Base-by-base conservation (phyloP, 2,797 vertebrate species). In the Onychomys leucogaster region DNA sequence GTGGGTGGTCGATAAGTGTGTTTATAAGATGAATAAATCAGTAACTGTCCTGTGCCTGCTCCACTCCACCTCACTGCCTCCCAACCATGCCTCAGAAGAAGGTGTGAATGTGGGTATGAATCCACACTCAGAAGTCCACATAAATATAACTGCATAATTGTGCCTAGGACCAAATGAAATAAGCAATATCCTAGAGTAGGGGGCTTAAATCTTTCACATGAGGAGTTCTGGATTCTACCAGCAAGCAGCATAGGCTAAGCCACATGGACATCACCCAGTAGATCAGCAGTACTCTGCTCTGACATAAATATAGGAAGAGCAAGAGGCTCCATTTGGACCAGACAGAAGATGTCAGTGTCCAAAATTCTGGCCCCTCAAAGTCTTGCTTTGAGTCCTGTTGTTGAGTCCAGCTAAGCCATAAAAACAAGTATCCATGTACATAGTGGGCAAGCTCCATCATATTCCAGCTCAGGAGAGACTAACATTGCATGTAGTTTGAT, bases 21-120 rank as follows among this genome's bases (percentile, higher is more conserved):
- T 96, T 75, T 84, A 96, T 43, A 89, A 65, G 81, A 95, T 57
- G 32, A 90, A 96, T 97, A 96, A 97, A 96, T 94, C 92, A 67
- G 69, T 95, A 85, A 77, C 49, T 77, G 63, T 32, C 34, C 34
- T 83, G 59, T 73, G 10, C 81, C 80, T 65, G 25, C 43, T 6
- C 77, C 27, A 65, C 23, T 94, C 3, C 2, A 73, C 83, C 94
- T 95, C 49, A 41, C 89, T 87, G 63, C 69, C 76, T 86, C 73
- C 75, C 23, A 91, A 43, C 9, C 46, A 63, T 29, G 13, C n/a
- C 37, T 41, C 5, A n/a, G 76, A 41, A 90, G 55, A 81, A 16
- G 23, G 34, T 19, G 41, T 3, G 27, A 16, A 46, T 63, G 10
- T 81, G 4, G 46, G 5, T 73, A 19, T n/a, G 65, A 90, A 92